Percentiles rank a stretch among this genome's conserved stretches.
These are phyloP conservation scores for Troilus luridus DNA, from an alignment of 2,888 invertebrate genomes.

Conservation along the genomic window DNA sequence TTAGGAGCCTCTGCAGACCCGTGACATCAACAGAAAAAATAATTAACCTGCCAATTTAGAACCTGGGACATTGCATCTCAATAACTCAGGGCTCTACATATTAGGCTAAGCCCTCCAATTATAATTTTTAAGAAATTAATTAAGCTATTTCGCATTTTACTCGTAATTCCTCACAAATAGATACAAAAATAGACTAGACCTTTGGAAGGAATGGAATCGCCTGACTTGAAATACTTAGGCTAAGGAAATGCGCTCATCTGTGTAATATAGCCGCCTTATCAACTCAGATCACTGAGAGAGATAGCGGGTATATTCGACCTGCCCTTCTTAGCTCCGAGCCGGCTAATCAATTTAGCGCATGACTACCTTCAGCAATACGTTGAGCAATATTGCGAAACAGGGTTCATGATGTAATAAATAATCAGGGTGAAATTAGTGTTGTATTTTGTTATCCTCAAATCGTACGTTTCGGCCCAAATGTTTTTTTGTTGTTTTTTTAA, in stretches of 20 bases:
- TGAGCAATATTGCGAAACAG: not conserved
- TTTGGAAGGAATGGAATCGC: not conserved
- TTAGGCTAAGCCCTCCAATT: no score
- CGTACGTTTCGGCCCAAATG: no score
- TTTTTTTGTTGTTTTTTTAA: no score
- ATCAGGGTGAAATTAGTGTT: no score
- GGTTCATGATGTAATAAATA: no score
- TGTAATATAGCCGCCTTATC: not conserved
- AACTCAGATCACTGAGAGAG: not conserved
- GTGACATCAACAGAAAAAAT: no score
- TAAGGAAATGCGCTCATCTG: not conserved
- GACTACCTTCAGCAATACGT: not conserved
- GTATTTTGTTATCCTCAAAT: no score
- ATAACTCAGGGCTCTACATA: no score
- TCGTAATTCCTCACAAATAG: not conserved
- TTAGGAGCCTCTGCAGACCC: no score
- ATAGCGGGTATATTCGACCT: no score
- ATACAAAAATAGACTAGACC: not conserved
- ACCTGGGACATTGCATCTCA: no score
- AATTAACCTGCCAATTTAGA: no score
- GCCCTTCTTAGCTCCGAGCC: not conserved
- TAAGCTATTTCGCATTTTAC: not conserved
- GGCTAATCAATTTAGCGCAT: not conserved
- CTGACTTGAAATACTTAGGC: not conserved
- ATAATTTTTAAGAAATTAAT: not conserved